phyloP scores from a whole-genome alignment of 1,140 invertebrate species.

The Sitodiplosis mosellana region DNA sequence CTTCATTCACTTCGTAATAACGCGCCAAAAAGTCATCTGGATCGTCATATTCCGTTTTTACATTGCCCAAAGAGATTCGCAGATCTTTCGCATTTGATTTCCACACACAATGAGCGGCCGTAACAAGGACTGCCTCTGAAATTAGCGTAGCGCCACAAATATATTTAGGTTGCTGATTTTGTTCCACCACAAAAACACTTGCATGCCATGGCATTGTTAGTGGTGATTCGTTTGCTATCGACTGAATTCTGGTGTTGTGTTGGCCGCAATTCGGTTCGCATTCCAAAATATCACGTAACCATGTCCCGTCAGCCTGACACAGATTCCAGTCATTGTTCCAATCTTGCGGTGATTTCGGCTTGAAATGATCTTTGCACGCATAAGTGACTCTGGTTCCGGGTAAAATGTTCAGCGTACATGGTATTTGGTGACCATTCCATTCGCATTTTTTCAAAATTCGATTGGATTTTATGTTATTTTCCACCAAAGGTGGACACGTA shows the following conservation, averaged over 20 bases:
- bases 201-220: neutral
- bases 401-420: neutral
- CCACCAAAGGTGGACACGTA: neutral
- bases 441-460: neutral
- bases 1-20: neutral
- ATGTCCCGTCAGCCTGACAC: neutral
- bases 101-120: conserved; percentile 1
- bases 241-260: neutral
- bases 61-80: neutral
- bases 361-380: neutral
- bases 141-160: conserved; percentile 1
- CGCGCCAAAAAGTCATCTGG: neutral
- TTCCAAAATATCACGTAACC: neutral
- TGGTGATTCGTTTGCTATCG: neutral
- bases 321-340: neutral
- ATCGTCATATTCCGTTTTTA: neutral
- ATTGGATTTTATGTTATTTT: neutral
- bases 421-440: neutral
- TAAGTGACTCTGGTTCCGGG: neutral
- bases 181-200: neutral
- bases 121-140: neutral
- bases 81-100: neutral
- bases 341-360: neutral
- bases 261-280: neutral
- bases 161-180: neutral